Base-by-base conservation (phyloP, 2,888 invertebrate genomes). In the Brachypalpus laphriformis region DNA sequence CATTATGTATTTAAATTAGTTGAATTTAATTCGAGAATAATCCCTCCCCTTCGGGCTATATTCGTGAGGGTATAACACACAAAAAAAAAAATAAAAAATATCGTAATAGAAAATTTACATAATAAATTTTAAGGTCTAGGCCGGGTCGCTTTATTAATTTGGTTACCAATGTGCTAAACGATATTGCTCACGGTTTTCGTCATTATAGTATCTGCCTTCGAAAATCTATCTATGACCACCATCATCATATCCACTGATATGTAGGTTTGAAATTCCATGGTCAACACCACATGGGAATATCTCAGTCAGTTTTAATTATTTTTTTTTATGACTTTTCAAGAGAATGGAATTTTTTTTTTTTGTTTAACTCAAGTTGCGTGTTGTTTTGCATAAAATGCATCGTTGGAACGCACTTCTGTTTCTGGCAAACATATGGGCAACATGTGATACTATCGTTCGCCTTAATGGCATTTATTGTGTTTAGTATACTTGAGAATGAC, bases 81-180 rank as follows among this genome's bases (percentile, higher is more conserved):
- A 28, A 57, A 34, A 34, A 40, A 16, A 34, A 4, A 65, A 34
- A 22, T 11, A 16, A 9, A 20, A n/a, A 42, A 42, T 42, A 9
- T 22, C 34, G 51, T 45, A 70, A 57, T 70, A 40, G 47, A 63
- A 56, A 68, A 72, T 72, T 78, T 83, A 77, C 71, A 71, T 82
- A 82, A 66, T 77, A 71, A 74, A 75, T 85, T 85, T 85, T 85
- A 85, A 85, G 85, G 85, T 80, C 85, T 85, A 85, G 83, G 83
- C 78, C 78, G 74, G 78, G 74, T 78, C 72, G 71, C 31, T 68
- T 37, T 56, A 66, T 68, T 68, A 74, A 76, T 45, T 68, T 68
- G 47, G 66, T 63, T 56, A 82, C 77, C 77, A 61, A 72, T 56
- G 66, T 61, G 82, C 72, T 77, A 78, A 74, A 68, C 49, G 42